phyloP scores from a whole-genome alignment of 2,888 invertebrate species.

The Artemia sp. region DNA sequence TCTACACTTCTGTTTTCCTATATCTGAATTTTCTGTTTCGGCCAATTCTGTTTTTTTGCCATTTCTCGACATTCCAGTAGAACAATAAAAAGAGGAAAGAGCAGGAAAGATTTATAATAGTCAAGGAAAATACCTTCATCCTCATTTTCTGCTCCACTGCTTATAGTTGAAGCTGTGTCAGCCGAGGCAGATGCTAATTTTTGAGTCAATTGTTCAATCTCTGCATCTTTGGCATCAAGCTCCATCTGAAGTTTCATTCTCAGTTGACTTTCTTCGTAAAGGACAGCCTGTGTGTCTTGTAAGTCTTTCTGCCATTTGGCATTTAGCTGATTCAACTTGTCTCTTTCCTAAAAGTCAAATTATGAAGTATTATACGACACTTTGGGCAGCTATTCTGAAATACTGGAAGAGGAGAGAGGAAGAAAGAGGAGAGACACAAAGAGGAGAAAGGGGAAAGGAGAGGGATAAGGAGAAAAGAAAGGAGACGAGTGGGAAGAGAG shows the following conservation, averaged over 20 bases:
- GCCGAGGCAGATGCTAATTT: slow-evolving; percentile 46
- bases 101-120: no score
- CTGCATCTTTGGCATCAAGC: slow-evolving; percentile 86
- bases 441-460: background rate
- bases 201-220: slow-evolving; percentile 69
- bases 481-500: no score
- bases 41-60: no score
- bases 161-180: slow-evolving; percentile 68
- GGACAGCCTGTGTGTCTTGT: slow-evolving; percentile 66
- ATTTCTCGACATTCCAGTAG: no score
- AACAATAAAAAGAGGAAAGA: no score
- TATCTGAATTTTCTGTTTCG: background rate
- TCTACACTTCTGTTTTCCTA: background rate
- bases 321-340: slow-evolving; percentile 76
- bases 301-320: slow-evolving; percentile 65
- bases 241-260: slow-evolving; percentile 78
- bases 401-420: slow-evolving; percentile 1
- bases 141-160: slow-evolving; percentile 66
- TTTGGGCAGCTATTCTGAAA: slow-evolving; percentile 16
- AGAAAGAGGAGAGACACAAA: slow-evolving; percentile 15
- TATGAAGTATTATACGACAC: background rate
- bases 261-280: slow-evolving; percentile 59
- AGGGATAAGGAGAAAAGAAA: background rate
- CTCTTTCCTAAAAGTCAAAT: slow-evolving; percentile 48
- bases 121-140: slow-evolving; percentile 41